Percentiles rank a stretch among this genome's conserved stretches.
phyloP scores from a whole-genome alignment of 2,797 vertebrate genomes.

The Clarias laeviceps region DNA sequence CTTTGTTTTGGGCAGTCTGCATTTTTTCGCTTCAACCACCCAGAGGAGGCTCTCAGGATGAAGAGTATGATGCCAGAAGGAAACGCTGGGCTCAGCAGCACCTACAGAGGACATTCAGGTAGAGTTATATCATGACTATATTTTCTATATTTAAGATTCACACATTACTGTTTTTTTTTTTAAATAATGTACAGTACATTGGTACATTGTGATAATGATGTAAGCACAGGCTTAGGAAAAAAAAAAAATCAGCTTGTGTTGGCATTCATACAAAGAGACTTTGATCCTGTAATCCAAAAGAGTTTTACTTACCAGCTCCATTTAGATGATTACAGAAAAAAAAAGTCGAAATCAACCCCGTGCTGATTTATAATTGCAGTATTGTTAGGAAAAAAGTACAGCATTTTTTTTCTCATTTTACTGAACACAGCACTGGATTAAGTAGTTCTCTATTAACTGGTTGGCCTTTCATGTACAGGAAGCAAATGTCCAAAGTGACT shows the following conservation, averaged over 20 bases:
- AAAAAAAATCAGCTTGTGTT: not conserved
- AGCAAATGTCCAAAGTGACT: constrained; percentile 33
- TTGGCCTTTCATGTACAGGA: constrained; percentile 28
- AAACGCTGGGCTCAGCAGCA: constrained; percentile 63
- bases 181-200: not conserved
- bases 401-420: constrained; percentile 8
- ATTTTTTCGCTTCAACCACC: constrained; percentile 96
- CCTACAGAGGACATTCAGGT: constrained; percentile 53
- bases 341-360: not conserved
- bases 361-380: constrained; percentile 4
- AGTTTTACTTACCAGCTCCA: not conserved
- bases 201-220: not conserved
- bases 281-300: constrained; percentile 2
- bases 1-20: constrained; percentile 93
- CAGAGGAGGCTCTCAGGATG: constrained; percentile 94
- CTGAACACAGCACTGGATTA: constrained; percentile 32
- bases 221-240: not conserved
- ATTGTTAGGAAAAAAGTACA: not conserved
- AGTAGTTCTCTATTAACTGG: constrained; percentile 10
- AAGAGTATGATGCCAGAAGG: constrained; percentile 89
- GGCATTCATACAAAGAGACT: not conserved
- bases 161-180: not conserved
- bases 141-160: not conserved
- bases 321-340: constrained; percentile 18
- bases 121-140: constrained; percentile 5